Evolutionary conservation across 2,797 vertebrate species (phyloP), one percentile per base, ranked within the genome.

Genomic region (Moxostoma hubbsi): DNA sequence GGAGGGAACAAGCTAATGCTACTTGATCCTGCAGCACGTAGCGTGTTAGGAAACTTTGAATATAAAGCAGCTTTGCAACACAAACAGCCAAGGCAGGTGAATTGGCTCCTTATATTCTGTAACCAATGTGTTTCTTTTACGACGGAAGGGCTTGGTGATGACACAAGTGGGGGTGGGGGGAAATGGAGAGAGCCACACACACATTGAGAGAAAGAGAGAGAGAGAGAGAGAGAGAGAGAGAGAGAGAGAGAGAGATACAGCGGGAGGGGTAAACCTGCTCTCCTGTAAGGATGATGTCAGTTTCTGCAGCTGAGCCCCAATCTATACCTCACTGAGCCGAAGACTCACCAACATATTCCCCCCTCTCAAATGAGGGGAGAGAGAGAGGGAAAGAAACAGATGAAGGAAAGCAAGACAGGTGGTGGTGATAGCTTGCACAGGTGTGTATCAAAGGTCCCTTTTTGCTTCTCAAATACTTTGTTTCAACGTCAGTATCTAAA

Each of bases 231-330:
- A n/a, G n/a, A 45, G 65, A 49, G 80, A 49, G 67, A 54, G 75
- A 73, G 70, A 76, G 69, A 73, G 73, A 63, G 77, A 85, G 85
- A 90, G 90, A 91, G 89, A 91, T 90, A 90, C 87, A 89, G 88
- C 89, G 89, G 92, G 91, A 91, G 92, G 92, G 92, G 91, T 93
- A 94, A 94, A 93, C 92, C 92, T 93, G 90, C 90, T 92, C 91
- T 91, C 91, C 91, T 91, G 92, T 92, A 92, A 90, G 87, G 93
- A 94, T 94, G 93, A 95, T 94, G 94, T 94, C 94, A 95, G 93
- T 93, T 92, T 94, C 93, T 93, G 93, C 93, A 93, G 93, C 92
- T 93, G 92, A 94, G 93, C 91, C 90, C 86, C 88, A 72, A 86
- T 92, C 89, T 89, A 87, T 86, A 88, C 88, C 89, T 91, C 88